Evolutionary conservation across 2,888 invertebrate genomes (phyloP), one percentile per base, ranked within the genome.

Genomic region (Podotricha telesiphe): DNA sequence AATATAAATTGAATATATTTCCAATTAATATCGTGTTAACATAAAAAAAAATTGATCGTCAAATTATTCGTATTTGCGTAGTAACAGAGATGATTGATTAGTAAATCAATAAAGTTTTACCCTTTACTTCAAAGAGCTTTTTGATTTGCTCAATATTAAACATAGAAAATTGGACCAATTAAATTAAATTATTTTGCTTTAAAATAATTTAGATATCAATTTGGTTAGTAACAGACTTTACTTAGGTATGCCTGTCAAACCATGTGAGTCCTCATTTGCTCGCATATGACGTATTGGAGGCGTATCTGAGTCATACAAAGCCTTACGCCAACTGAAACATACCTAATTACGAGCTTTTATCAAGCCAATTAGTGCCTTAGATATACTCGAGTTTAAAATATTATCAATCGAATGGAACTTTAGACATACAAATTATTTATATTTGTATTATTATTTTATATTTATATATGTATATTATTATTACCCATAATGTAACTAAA

Each of bases 121-220:
- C 42, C 45, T 42, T 55, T 59, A 59, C 59, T 22, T 59, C 59
- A 59, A 59, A 59, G 45, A 45, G 22, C 55, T 55, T 59, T 45
- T 59, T 59, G 59, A 59, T 45, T 59, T 59, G 42, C 45, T 59
- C 45, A 59, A 45, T 45, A 28, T 59, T 22, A 28, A 59, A 59
- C 22, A 42, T 22, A 45, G 59, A 59, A 45, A 11, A 28, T 45
- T 59, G 28, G 45, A n/a, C 22, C 22, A 6, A 28, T 28, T 45
- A 6, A 59, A 59, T 45, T 28, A 45, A 59, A 59, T 42, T 59
- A 59, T 59, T 45, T 42, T n/a, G 45, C 8, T 42, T 22, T 10
- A 11, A 22, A 22, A 22, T 58, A n/a, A 59, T 42, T 45, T 28
- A 45, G 55, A 59, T 59, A 45, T 28, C 22, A 59, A 37, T 34